Conservation (phyloP, 1,140 invertebrate genomes). For the Hycleus phaleratus region DNA sequence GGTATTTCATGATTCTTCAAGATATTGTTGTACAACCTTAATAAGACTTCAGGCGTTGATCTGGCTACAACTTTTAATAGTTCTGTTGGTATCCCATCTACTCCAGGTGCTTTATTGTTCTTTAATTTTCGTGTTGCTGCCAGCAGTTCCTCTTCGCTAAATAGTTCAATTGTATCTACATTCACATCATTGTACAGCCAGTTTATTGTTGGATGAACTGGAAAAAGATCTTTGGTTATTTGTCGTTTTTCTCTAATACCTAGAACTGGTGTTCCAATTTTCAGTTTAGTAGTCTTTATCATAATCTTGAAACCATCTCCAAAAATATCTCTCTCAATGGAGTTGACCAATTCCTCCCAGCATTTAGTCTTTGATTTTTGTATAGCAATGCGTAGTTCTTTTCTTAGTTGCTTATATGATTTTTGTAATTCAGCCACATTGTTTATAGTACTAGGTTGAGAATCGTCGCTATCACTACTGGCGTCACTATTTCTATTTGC, state of each 20-base stretch:
- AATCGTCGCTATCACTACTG: not conserved
- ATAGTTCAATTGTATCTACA: not conserved
- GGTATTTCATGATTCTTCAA: slow-evolving; percentile 33
- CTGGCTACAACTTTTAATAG: slow-evolving; percentile 16
- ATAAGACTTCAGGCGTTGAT: slow-evolving; percentile 8
- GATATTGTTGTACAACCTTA: slow-evolving; percentile 23
- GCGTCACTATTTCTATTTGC: not conserved
- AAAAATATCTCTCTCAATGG: not conserved
- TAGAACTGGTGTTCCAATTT: not conserved
- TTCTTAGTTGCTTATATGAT: not conserved
- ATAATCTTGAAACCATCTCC: not conserved
- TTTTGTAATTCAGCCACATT: not conserved
- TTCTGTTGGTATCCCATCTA: slow-evolving; percentile 30
- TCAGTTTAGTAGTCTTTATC: not conserved
- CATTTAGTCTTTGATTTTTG: too few relatives aligned
- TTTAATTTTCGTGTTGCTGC: slow-evolving; percentile 19
- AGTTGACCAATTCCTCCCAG: not conserved
- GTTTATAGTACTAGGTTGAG: not conserved
- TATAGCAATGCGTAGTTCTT: too few relatives aligned
- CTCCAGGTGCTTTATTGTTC: slow-evolving; percentile 34
- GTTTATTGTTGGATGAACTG: not conserved
- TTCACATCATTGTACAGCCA: not conserved
- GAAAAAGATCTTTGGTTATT: not conserved
- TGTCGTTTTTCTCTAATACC: not conserved
- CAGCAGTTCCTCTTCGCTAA: slow-evolving; percentile 25